Base-by-base conservation (phyloP, 2,113 vertebrate species). In the Muntiacus reevesi region DNA sequence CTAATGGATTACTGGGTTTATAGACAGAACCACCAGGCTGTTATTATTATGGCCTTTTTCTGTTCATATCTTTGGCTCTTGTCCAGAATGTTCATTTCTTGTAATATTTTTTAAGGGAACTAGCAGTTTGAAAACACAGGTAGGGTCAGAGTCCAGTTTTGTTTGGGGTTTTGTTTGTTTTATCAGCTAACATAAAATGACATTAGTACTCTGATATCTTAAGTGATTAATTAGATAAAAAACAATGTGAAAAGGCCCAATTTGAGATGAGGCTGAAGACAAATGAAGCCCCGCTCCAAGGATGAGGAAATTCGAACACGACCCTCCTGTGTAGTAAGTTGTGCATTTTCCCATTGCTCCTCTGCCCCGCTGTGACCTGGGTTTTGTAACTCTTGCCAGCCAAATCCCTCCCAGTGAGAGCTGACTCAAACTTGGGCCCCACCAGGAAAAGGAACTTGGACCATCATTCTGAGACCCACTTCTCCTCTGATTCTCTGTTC, bases 161-260 rank as follows among this genome's bases (percentile, higher is more conserved):
- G 27, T 9, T 25, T 14, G 15, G 76, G 12, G 14, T 8, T 1
- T 25, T 40, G 50, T 84, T 57, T 83, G 17, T 36, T 81, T 28
- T 89, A 52, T 67, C 43, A 85, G 11, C 86, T 43, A 25, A 64
- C 6, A 27, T n/a, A 17, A 97, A 93, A 96, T 94, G 84, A 67
- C 1, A 4, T 93, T 92, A 62, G 43, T 60, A 50, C 36, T n/a
- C 67, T 95, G 91, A 47, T 14, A 33, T 87, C 97, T 96, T 97
- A 62, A 97, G 45, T 50, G 89, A 97, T 97, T 95, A 84, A 84
- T 97, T 76, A 71, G 30, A 89, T 76, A 84, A 71, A 95, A 97
- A 79, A 40, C 55, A 59, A 30, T 0, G 0, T 52, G 33, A 43
- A 50, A 91, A 97, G 91, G 47, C 10, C 55, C 54, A 52, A 3